Evolutionary conservation across 2,113 vertebrate genomes (phyloP), one percentile per base, ranked within the genome.

Genomic region (Dinomys branickii): DNA sequence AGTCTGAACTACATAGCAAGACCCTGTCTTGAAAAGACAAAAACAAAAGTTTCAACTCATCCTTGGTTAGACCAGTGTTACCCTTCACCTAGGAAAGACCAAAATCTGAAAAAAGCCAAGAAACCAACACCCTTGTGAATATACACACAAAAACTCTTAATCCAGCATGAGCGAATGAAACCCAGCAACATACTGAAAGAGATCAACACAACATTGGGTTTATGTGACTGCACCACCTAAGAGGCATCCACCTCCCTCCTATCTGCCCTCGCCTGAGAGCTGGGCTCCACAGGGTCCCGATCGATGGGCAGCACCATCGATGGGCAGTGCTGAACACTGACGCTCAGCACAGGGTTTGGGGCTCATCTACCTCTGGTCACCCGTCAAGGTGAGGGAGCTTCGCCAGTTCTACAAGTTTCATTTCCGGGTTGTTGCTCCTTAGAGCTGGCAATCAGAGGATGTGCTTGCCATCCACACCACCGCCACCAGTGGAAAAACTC

Each of bases 371-470:
- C 84, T 58, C 35, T 14, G 1, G 22, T 77, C 73, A 16, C 11
- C 44, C 47, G 44, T 30, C 14, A 16, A 77, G 26, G n/a, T 20
- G n/a, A 61, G 19, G 47, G 3, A 80, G 54, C 22, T 88, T 86
- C 56, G 52, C 22, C 86, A 65, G n/a, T 24, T 50, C 67, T 47
- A 9, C 11, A 41, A 30, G 41, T 35, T 80, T 67, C 52, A 20
- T 7, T 56, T 94, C 67, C 41, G 35, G n/a, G 54, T n/a, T 83
- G 82, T 61, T 94, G 89, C 63, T 77, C 87, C 83, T 97, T 50
- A 77, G 28, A 89, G 73, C 52, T 11, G 9, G 59, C 22, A n/a
- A 19, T 54, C 73, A 69, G 63, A 54, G 33, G 35, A 38, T 84
- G 26, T 24, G n/a, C 54, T 61, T 56, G 69, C 30, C 30, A 67